phyloP scores from a whole-genome alignment of 1,140 invertebrate species.

The Drosophila bifasciata region DNA sequence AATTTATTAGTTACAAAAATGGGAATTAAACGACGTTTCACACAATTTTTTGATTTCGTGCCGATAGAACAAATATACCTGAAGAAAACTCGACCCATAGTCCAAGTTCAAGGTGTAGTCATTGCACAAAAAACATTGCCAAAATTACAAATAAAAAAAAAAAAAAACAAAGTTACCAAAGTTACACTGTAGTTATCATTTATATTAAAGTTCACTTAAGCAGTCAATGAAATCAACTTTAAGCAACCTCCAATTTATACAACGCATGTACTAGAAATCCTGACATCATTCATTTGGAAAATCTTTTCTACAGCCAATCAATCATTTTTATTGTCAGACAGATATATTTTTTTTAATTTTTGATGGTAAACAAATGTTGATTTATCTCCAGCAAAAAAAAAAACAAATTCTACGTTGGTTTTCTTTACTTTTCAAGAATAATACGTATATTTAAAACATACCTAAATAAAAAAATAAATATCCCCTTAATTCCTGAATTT shows the following conservation, averaged over 20 bases:
- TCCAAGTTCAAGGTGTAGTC: no score
- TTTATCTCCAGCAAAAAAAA: not conserved
- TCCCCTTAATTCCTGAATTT: not conserved
- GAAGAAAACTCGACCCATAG: no score
- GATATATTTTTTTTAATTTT: not conserved
- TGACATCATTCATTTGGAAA: not conserved
- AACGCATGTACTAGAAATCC: not conserved
- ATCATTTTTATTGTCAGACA: constrained; percentile 9
- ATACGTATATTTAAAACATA: constrained; percentile 10
- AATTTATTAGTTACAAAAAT: no score
- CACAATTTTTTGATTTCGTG: no score
- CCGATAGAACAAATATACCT: no score
- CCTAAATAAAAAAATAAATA: constrained; percentile 14
- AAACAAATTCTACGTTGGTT: no score
- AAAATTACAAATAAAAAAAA: no score
- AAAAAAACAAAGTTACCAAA: no score
- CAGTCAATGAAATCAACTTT: constrained; percentile 5
- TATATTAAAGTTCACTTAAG: not conserved
- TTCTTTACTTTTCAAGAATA: no score
- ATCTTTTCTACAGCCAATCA: constrained; percentile 10
- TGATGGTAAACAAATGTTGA: not conserved
- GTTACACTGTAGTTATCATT: not conserved
- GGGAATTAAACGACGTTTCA: no score
- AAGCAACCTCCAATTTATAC: not conserved
- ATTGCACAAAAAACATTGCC: no score